Percentiles rank a stretch among this genome's conserved stretches.
phyloP scores from a whole-genome alignment of 1,140 invertebrate species.

The Penaeus japonicus region DNA sequence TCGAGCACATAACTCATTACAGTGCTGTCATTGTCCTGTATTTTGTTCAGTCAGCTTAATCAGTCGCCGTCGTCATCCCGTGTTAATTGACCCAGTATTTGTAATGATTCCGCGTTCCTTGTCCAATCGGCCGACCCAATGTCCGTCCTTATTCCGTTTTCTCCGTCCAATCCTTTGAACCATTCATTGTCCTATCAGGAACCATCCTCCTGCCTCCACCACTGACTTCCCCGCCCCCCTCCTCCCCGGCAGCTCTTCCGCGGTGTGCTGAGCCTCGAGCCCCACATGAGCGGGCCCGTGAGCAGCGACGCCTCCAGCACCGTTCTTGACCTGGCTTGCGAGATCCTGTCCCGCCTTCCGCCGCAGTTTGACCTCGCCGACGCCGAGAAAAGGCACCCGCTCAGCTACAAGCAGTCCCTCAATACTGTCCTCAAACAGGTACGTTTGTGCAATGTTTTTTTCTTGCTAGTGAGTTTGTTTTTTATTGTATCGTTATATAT shows the following conservation, averaged over 20 bases:
- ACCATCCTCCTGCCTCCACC: too few species aligned
- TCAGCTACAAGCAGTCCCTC: slow-evolving; percentile 68
- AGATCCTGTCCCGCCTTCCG: slow-evolving; percentile 78
- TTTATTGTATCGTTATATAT: neutral
- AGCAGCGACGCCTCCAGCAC: slow-evolving; percentile 72
- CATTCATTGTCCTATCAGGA: neutral
- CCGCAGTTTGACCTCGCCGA: slow-evolving; percentile 73
- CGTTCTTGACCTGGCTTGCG: slow-evolving; percentile 74
- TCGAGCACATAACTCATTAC: too few species aligned
- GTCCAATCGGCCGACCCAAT: too few species aligned
- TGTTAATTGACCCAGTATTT: too few species aligned
- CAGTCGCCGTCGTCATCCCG: too few species aligned
- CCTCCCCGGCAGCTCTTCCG: slow-evolving; percentile 72
- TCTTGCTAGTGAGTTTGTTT: neutral
- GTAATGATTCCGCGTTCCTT: too few species aligned
- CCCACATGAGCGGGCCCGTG: slow-evolving; percentile 67
- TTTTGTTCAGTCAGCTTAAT: too few species aligned
- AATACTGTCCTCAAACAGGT: slow-evolving; percentile 69
- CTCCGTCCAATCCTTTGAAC: neutral
- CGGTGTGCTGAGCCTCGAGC: slow-evolving; percentile 79
- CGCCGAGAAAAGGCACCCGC: slow-evolving; percentile 71
- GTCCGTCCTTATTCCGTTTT: too few species aligned
- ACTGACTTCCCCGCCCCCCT: neutral
- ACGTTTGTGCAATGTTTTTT: neutral
- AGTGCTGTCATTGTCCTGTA: too few species aligned